A percentile compares a stretch with the other conserved stretches of the same genome.
Evolutionary conservation across 2,797 vertebrate genomes (phyloP).

Genomic region (Propithecus perrieri): DNA sequence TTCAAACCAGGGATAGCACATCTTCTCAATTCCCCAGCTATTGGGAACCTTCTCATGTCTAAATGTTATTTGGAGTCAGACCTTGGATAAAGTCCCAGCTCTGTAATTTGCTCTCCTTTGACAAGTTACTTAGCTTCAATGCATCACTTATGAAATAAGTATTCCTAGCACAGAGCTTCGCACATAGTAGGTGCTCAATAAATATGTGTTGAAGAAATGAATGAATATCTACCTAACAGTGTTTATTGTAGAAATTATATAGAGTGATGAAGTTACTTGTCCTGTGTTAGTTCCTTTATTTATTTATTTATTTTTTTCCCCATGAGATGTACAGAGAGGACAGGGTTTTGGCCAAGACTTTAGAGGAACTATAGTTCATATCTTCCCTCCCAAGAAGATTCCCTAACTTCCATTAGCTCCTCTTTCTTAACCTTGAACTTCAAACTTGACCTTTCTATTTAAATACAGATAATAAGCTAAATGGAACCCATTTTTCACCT

Average conservation of each 20-base stretch:
- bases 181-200: not conserved
- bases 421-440: not conserved
- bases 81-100: not conserved
- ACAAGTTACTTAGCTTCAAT: not conserved
- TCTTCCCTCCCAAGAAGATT: not conserved
- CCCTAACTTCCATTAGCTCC: not conserved
- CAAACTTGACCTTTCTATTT: conserved; percentile 47
- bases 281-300: not conserved
- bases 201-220: not conserved
- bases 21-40: not conserved
- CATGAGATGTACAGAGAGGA: not conserved
- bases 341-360: not conserved
- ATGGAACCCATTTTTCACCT: not conserved
- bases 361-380: not conserved
- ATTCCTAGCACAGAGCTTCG: not conserved
- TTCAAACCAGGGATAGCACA: too few relatives aligned
- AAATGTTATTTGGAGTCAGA: not conserved
- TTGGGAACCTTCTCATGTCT: not conserved
- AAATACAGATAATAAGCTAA: conserved; percentile 41
- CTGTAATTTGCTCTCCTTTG: not conserved
- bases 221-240: not conserved
- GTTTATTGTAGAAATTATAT: not conserved
- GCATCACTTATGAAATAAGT: not conserved
- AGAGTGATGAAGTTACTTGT: not conserved
- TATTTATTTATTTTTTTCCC: too few relatives aligned